Evolutionary conservation across 2,113 vertebrate species (phyloP), one percentile per base, ranked within the genome.

Genomic region (Stictonetta naevosa): DNA sequence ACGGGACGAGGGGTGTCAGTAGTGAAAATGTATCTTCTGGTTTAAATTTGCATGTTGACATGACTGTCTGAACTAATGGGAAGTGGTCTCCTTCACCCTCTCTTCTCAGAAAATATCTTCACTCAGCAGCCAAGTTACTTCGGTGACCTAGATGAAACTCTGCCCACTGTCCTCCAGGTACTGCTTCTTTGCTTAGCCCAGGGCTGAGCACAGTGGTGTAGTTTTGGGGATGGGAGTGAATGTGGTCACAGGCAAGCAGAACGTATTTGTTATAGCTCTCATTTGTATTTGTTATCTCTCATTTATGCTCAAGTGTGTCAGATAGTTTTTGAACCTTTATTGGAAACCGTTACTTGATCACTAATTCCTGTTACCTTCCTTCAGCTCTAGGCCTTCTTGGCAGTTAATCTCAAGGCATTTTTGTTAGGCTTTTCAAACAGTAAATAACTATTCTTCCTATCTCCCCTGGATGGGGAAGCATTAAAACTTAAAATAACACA

Each of bases 111-210:
- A 90, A 99, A 99, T 96, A 98, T 99, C 97, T 99, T 99, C 89
- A 98, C 91, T 53, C 99, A 99, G 93, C 99, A 99, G 90, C 99
- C 99, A 8, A 98, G 98, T 90, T 99, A 99, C 97, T 99, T 99
- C 84, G 92, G 74, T 52, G 99, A 99, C 97, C 97, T 99, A 68
- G 98, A 99, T 9, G 98, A 99, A 96, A 98, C 98, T 0, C 96
- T 99, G 59, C 98, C 99, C 83, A 99, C 99, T 31, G 97, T 99
- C 84, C 96, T 99, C 58, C 99, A 99, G 98, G 99, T 99, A 97
- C 72, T 64, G 26, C 58, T 71, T 21, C 68, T 84, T 77, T 55
- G n/a, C 79, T 63, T 20, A 50, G 63, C 53, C 31, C 23, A 9
- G 33, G 53, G 40, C 34, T 55, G 46, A 22, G 46, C 46, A 52